phyloP scores from a whole-genome alignment of 2,113 vertebrate genomes.

The Peromyscus maniculatus region DNA sequence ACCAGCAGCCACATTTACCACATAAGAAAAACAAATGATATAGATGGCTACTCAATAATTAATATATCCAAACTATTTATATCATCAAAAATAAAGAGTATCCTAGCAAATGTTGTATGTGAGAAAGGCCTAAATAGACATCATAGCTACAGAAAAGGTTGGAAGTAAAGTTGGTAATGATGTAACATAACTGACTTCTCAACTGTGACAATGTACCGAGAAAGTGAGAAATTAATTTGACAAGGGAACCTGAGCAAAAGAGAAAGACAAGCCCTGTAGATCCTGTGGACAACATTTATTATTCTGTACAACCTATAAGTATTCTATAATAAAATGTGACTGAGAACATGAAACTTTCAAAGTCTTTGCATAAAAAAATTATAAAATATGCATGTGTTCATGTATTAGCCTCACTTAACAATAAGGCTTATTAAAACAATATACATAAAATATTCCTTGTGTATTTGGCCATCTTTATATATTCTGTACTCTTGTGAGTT shows the following conservation, averaged over 20 bases:
- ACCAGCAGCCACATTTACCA: not conserved
- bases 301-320: not conserved
- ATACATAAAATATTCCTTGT: not conserved
- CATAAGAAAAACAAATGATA: not conserved
- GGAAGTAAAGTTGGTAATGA: not conserved
- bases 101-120: not conserved
- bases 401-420: not conserved
- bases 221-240: not conserved
- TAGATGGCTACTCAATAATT: not conserved
- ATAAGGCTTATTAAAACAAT: not conserved
- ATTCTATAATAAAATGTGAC: not conserved
- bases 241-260: not conserved
- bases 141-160: not conserved
- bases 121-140: not conserved
- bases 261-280: fast-evolving
- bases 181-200: not conserved
- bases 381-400: not conserved
- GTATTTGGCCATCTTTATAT: not conserved
- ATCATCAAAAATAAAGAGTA: not conserved
- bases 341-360: not conserved
- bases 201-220: not conserved
- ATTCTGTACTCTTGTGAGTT: not conserved
- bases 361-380: not conserved
- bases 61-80: not conserved
- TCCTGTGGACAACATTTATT: no score